Evolutionary conservation across 2,888 invertebrate species (phyloP).

Genomic region (Drosophila nigritarsus): DNA sequence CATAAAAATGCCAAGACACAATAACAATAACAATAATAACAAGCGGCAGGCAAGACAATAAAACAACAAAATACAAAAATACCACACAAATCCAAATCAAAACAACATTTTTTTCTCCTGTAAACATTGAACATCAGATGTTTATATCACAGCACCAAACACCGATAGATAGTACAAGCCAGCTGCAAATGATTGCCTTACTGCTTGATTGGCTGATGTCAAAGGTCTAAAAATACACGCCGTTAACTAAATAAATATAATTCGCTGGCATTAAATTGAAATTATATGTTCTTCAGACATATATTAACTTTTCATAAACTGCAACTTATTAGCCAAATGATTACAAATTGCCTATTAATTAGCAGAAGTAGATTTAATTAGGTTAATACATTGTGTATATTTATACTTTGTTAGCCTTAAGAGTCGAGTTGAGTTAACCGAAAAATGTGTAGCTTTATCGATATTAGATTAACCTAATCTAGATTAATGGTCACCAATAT

Average conservation of each 20-base stretch:
- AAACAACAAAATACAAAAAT: conserved; percentile 10
- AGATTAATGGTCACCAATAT: background rate
- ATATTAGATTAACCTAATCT: background rate
- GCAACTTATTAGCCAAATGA: background rate
- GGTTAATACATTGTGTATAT: background rate
- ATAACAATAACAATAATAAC: conserved; percentile 29
- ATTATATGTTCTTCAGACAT: background rate
- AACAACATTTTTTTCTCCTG: conserved; percentile 56
- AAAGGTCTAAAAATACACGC: conserved; percentile 46
- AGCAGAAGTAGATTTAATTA: background rate
- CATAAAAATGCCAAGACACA: conserved; percentile 68
- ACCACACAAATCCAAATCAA: conserved; percentile 42
- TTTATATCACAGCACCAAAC: conserved; percentile 48
- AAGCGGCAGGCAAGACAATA: conserved; percentile 14
- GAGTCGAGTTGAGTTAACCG: background rate
- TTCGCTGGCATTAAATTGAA: conserved; percentile 1
- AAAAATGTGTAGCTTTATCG: background rate
- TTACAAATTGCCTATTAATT: background rate
- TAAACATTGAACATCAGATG: conserved; percentile 64
- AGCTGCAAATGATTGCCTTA: conserved; percentile 25
- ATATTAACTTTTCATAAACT: background rate
- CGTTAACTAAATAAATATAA: conserved; percentile 22
- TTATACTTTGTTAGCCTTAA: background rate
- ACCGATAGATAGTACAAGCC: background rate
- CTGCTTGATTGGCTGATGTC: conserved; percentile 39